phyloP scores from a whole-genome alignment of 2,113 vertebrate genomes.

The Puma concolor region DNA sequence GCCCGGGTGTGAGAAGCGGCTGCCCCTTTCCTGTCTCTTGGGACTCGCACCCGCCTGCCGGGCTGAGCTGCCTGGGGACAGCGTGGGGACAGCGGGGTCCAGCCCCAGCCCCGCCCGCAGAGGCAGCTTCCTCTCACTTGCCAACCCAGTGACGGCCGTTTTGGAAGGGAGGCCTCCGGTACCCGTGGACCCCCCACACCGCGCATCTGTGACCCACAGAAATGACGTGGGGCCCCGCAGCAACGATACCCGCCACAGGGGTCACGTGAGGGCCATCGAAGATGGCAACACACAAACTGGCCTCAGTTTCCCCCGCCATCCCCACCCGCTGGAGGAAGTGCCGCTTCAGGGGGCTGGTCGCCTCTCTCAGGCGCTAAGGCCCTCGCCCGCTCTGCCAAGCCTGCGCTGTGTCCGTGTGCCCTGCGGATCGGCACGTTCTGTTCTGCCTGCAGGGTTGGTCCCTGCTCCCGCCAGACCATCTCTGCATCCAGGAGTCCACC shows the following conservation, averaged over 20 bases:
- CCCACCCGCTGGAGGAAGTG: background rate
- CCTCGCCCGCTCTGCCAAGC: accelerated
- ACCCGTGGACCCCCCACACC: background rate
- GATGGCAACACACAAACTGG: background rate
- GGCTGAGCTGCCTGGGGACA: background rate
- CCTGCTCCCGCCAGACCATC: background rate
- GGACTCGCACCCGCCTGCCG: background rate
- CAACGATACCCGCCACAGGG: accelerated
- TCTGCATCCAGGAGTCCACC: background rate
- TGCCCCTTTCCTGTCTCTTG: background rate
- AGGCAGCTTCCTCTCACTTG: accelerated
- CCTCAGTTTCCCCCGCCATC: background rate
- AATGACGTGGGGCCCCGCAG: accelerated
- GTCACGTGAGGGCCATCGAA: background rate
- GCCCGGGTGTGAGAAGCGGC: background rate
- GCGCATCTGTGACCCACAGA: background rate
- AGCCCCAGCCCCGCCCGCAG: accelerated
- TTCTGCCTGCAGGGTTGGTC: too few species aligned
- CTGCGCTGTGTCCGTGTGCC: too few species aligned
- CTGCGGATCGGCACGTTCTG: too few species aligned
- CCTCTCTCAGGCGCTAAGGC: background rate
- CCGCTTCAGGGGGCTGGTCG: background rate
- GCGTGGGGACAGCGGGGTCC: background rate
- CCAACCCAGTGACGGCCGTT: accelerated
- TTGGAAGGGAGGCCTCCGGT: background rate